These are phyloP conservation scores for Stenotaenia linearis DNA, from an alignment of 2,888 invertebrate genomes.

Conservation along the genomic window DNA sequence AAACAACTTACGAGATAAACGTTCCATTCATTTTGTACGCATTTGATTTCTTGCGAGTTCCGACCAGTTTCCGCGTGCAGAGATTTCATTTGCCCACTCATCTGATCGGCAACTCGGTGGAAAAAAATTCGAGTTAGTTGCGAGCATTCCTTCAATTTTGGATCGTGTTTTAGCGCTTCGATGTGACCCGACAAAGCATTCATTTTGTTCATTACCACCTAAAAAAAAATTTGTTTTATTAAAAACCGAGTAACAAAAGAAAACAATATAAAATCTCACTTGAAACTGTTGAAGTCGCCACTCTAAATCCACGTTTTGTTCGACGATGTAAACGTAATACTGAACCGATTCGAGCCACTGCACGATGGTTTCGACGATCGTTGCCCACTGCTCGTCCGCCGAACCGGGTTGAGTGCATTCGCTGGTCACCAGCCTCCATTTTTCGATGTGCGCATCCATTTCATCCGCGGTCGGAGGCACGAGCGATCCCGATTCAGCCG, in stretches of 20 bases:
- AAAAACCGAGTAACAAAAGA: too few species aligned
- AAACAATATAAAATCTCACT: not conserved
- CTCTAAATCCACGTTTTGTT: constrained; percentile 45
- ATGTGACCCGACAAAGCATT: not conserved
- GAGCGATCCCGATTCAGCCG: not conserved
- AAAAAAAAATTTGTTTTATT: not conserved
- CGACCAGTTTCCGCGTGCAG: not conserved
- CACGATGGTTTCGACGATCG: constrained; percentile 72
- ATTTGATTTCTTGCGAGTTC: not conserved
- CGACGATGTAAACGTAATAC: constrained; percentile 59
- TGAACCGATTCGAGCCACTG: constrained; percentile 80
- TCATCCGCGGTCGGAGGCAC: not conserved
- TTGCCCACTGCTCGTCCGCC: constrained; percentile 41
- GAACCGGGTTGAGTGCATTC: too few species aligned
- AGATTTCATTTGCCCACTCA: not conserved
- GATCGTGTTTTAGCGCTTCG: not conserved
- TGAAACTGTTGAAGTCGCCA: constrained; percentile 29
- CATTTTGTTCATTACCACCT: not conserved
- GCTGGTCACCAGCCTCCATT: not conserved
- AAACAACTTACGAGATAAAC: not conserved
- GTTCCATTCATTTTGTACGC: not conserved
- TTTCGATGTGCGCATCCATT: not conserved
- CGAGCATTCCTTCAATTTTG: not conserved
- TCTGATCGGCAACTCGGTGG: not conserved
- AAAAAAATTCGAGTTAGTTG: not conserved